Evolutionary conservation across 2,888 invertebrate species (phyloP).

Genomic region (Diplolepis rosae): DNA sequence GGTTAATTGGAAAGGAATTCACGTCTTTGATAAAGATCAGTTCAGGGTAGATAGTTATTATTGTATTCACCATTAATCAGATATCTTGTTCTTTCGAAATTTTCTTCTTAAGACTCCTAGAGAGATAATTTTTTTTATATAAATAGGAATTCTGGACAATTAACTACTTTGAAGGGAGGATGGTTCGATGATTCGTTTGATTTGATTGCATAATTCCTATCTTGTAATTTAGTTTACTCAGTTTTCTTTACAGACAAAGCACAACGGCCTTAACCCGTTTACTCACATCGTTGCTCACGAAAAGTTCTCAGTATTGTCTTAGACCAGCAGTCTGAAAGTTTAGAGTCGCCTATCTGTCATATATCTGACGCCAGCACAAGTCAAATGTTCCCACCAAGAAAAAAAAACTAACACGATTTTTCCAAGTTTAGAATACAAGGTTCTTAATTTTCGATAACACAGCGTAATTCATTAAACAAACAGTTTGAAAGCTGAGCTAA

Average conservation of each 20-base stretch:
- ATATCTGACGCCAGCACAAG: background rate
- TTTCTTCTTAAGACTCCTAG: background rate
- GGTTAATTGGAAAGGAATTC: slow-evolving; percentile 10
- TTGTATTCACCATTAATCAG: background rate
- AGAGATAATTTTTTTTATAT: background rate
- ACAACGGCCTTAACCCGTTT: slow-evolving; percentile 10
- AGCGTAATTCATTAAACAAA: no score
- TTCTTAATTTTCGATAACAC: no score
- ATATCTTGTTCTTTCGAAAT: background rate
- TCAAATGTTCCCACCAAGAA: background rate
- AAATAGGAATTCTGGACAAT: background rate
- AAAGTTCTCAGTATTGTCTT: slow-evolving; percentile 20
- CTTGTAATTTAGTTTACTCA: background rate
- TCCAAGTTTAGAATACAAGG: no score
- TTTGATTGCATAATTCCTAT: background rate
- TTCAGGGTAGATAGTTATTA: background rate
- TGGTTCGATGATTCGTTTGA: background rate
- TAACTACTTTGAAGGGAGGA: background rate
- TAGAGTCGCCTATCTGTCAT: background rate
- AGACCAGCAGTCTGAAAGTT: background rate
- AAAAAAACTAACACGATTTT: background rate
- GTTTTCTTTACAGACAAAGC: background rate
- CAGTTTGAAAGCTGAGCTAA: no score
- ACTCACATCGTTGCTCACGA: slow-evolving; percentile 12
- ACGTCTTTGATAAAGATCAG: slow-evolving; percentile 1